Base-by-base conservation (phyloP, 2,797 vertebrate species). In the Xenopus petersii region DNA sequence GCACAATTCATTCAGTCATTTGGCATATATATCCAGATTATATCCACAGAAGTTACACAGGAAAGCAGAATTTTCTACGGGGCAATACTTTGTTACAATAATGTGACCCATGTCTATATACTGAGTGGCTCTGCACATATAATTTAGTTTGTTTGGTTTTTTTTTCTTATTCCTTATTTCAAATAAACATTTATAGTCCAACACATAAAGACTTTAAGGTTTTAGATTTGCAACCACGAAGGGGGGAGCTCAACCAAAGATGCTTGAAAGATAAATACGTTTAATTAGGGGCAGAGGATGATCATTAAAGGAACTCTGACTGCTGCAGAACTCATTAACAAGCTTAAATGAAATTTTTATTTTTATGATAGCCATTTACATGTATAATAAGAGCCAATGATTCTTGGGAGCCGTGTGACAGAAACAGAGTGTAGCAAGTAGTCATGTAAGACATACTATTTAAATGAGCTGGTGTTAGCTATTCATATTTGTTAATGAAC, bases 331-430 rank as follows among this genome's bases (percentile, higher is more conserved):
- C 94, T 96, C 96, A 98, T 98, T 98, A 98, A 98, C 96, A 98
- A 98, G 97, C 96, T 98, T 97, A 98, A 98, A 98, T 98, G 96
- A 98, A 98, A 98, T 98, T 99, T 99, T 98, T 98, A 98, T 98
- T 98, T 98, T 99, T 99, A 99, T 98, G 97, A 99, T 98, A 96
- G 96, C 95, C 96, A 98, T 98, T 99, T 98, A 98, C 96, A 98
- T 97, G 96, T 98, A 97, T 98, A 98, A 98, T 99, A 98, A 97
- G 96, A 98, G 94, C 96, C 97, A 96, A 98, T 99, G 97, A 98
- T 98, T 99, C 96, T 95, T 95, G 91, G 90, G 95, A 95, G 94
- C 94, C 93, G 91, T 94, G 94, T 97, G 97, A 98, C 96, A 94
- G 97, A 94, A 97, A 98, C 95, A 95, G 94, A 98, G 95, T 96